These are phyloP conservation scores for Syritta pipiens DNA, from an alignment of 2,888 invertebrate species.

Conservation along the genomic window DNA sequence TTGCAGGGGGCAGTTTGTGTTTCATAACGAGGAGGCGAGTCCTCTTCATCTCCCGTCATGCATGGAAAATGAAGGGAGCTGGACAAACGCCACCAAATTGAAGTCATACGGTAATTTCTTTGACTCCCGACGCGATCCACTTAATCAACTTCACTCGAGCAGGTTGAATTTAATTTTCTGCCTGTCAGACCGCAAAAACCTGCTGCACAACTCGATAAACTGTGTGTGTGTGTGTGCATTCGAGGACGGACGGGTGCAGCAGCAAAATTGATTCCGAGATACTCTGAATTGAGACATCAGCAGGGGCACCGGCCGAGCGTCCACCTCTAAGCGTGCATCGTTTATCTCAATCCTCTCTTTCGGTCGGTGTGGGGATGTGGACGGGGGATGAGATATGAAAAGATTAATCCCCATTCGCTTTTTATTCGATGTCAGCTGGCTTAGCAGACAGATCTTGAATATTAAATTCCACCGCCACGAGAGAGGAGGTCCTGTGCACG, in stretches of 20 bases:
- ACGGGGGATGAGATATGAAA: too few species aligned
- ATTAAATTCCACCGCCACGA: too few species aligned
- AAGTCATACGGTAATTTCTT: too few species aligned
- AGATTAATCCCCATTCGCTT: too few species aligned
- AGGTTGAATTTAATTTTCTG: constrained; percentile 2
- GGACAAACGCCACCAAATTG: neutral
- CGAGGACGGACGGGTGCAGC: neutral
- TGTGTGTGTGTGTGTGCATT: neutral
- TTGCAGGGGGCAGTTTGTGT: neutral
- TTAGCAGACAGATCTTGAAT: too few species aligned
- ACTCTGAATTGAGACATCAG: too few species aligned
- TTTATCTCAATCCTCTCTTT: neutral
- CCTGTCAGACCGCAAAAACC: constrained; percentile 1
- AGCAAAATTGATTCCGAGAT: neutral
- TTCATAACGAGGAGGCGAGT: neutral
- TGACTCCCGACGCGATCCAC: neutral
- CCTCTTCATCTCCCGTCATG: neutral
- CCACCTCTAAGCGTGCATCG: neutral
- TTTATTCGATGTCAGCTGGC: too few species aligned
- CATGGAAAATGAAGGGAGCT: too few species aligned
- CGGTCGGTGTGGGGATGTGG: too few species aligned
- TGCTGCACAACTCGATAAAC: neutral
- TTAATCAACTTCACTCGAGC: neutral
- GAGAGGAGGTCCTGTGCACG: too few species aligned
- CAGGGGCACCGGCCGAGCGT: too few species aligned